phyloP scores from a whole-genome alignment of 92 coral and sea anemone genomes.

The Porites rus region DNA sequence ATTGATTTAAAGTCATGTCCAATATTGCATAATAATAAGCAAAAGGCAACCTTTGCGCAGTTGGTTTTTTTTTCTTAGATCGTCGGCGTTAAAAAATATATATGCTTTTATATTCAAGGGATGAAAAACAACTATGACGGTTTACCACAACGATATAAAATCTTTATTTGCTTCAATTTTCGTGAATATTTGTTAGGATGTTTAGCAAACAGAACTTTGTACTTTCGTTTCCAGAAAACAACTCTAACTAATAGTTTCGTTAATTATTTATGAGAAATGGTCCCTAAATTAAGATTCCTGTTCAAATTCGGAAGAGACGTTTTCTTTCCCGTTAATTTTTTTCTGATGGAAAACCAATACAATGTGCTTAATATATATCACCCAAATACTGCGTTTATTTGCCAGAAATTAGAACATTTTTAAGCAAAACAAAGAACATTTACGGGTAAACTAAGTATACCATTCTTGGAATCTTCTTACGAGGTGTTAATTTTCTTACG shows the following conservation, averaged over 20 bases:
- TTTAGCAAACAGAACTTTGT: neutral
- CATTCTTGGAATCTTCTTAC: neutral
- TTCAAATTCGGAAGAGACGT: neutral
- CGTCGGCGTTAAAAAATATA: constrained; percentile 13
- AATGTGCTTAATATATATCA: neutral
- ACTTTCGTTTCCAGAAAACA: neutral
- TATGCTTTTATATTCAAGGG: too few relatives aligned
- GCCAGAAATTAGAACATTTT: too few relatives aligned
- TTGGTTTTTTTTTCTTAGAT: neutral
- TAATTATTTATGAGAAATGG: constrained; percentile 23
- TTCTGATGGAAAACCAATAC: neutral
- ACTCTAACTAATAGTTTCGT: neutral
- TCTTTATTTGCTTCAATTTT: neutral
- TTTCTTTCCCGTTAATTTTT: neutral
- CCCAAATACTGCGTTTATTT: neutral
- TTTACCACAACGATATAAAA: neutral
- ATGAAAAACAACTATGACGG: neutral
- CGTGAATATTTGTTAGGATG: neutral
- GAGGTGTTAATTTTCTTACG: neutral
- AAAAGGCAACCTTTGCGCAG: neutral
- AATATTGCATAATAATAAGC: neutral
- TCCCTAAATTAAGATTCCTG: neutral
- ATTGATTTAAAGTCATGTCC: neutral
- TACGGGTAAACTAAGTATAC: neutral
- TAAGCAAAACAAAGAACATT: neutral